Evolutionary conservation across 2,113 vertebrate species (phyloP).

Genomic region (Dicrurus megarhynchus): DNA sequence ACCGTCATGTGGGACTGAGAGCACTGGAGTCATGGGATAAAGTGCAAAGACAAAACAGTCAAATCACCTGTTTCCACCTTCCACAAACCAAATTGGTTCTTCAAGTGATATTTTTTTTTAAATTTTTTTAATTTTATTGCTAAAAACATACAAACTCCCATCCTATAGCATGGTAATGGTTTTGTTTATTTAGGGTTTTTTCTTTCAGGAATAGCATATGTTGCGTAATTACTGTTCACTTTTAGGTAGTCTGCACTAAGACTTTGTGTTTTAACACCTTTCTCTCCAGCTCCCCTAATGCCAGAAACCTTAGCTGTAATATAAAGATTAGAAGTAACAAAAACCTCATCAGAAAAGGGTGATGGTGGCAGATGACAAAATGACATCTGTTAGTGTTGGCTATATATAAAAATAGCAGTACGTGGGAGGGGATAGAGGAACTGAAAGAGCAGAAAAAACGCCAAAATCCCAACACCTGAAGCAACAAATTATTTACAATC

Average conservation of each 20-base stretch:
- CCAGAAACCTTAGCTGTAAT: background rate
- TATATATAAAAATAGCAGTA: background rate
- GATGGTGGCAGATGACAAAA: conserved; percentile 1
- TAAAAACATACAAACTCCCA: background rate
- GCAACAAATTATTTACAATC: background rate
- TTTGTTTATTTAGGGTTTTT: background rate
- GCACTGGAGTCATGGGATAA: background rate
- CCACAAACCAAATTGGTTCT: background rate
- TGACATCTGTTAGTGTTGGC: background rate
- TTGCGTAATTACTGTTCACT: background rate
- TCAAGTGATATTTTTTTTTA: background rate
- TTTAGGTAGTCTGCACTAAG: background rate
- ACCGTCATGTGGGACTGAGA: background rate
- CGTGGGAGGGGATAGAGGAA: background rate
- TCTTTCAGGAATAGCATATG: background rate
- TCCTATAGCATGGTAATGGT: background rate
- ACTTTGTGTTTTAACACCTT: background rate
- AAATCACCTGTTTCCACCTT: background rate
- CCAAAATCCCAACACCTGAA: conserved; percentile 15
- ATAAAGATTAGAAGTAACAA: background rate
- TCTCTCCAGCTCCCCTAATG: background rate
- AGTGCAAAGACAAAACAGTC: background rate
- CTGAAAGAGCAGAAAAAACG: background rate
- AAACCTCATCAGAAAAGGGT: background rate
- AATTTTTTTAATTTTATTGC: background rate